Percentiles rank a stretch among this genome's conserved stretches.
Conservation (phyloP, 1,140 invertebrate species). For the silkworm (Bombyx mori) region ASM3026992v2 NC_085122.1:10340001-10340500, state of each 20-base stretch:
- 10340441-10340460: slow-evolving; percentile 41
- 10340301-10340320: not conserved
- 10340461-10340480: slow-evolving; percentile 84
- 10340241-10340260: too few relatives aligned
- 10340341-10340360: slow-evolving; percentile 64
- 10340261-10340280: not conserved
- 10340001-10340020: not conserved
- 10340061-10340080: not conserved
- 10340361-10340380: slow-evolving; percentile 31
- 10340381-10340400: slow-evolving; percentile 79
- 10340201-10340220: not conserved
- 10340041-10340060: not conserved
- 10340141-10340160: too few relatives aligned
- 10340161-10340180: too few relatives aligned
- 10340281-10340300: not conserved
- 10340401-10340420: slow-evolving; percentile 82
- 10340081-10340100: too few relatives aligned
- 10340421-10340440: slow-evolving; percentile 65
- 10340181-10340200: too few relatives aligned
- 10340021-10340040: not conserved
- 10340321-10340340: slow-evolving; percentile 77
- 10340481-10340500: slow-evolving; percentile 52
- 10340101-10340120: not conserved
- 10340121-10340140: not conserved
- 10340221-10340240: not conserved